A percentile compares a stretch with the other conserved stretches of the same genome.
Evolutionary conservation across 2,113 vertebrate species (phyloP).

Genomic region (Neotragus moschatus): DNA sequence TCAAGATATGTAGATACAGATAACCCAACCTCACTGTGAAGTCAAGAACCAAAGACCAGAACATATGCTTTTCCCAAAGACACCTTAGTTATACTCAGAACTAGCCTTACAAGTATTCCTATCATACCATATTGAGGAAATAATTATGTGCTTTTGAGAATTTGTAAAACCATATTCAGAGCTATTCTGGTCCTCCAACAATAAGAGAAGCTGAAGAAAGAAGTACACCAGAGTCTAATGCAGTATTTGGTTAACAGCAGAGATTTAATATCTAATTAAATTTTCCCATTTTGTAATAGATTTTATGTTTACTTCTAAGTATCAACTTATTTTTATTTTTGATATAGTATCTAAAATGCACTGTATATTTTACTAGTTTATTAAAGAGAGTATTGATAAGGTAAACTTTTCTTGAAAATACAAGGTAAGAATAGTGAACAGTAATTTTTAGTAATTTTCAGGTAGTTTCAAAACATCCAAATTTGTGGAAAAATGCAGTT

Average conservation of each 20-base stretch:
- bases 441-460: background rate
- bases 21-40: background rate
- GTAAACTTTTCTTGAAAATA: background rate
- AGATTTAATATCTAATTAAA: background rate
- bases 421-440: background rate
- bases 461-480: background rate
- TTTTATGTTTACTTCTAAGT: background rate
- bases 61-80: background rate
- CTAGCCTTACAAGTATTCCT: background rate
- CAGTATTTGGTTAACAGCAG: background rate
- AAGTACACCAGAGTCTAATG: background rate
- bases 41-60: background rate
- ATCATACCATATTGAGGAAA: background rate
- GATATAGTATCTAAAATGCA: background rate
- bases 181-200: background rate
- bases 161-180: background rate
- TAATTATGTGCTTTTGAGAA: background rate
- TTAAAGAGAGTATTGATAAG: background rate
- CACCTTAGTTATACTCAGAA: background rate
- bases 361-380: background rate
- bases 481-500: background rate
- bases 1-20: background rate
- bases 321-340: background rate
- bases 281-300: background rate
- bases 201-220: background rate